These are phyloP conservation scores for Plumapathes pennacea DNA, from an alignment of 92 coral and sea anemone species.

Conservation along the genomic window DNA sequence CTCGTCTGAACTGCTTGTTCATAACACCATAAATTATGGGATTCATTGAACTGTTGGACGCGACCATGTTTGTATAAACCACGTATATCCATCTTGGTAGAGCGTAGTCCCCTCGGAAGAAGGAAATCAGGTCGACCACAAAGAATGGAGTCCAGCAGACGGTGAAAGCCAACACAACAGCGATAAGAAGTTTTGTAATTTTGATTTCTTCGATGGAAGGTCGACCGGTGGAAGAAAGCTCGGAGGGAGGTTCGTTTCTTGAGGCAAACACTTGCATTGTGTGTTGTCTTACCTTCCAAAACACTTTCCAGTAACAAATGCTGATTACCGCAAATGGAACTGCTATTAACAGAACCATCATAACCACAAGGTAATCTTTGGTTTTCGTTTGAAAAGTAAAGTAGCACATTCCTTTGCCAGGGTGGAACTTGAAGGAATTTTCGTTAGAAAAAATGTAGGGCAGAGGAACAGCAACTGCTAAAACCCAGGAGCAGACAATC, in stretches of 20 bases:
- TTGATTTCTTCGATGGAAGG: constrained; percentile 1
- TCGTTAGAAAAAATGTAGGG: constrained; percentile 1
- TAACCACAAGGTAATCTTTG: background rate
- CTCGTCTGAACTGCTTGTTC: constrained; percentile 1
- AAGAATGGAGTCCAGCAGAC: background rate
- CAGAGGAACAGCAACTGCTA: too few relatives aligned
- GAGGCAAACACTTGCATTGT: background rate
- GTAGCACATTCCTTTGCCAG: background rate
- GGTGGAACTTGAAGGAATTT: background rate
- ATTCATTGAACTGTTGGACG: background rate
- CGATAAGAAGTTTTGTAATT: background rate
- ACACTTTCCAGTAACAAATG: background rate
- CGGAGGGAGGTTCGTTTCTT: background rate
- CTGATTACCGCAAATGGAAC: background rate
- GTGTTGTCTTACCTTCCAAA: background rate
- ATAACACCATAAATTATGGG: background rate
- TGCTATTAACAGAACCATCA: background rate
- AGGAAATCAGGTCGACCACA: background rate
- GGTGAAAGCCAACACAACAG: background rate
- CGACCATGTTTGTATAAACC: background rate
- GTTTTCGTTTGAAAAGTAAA: background rate
- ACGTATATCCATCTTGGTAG: background rate
- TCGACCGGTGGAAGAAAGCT: too few relatives aligned
- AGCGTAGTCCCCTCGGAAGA: background rate
- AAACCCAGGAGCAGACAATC: constrained; percentile 40